Evolutionary conservation across 2,797 vertebrate genomes (phyloP).

Genomic region (Parotocinclus haroldoi): DNA sequence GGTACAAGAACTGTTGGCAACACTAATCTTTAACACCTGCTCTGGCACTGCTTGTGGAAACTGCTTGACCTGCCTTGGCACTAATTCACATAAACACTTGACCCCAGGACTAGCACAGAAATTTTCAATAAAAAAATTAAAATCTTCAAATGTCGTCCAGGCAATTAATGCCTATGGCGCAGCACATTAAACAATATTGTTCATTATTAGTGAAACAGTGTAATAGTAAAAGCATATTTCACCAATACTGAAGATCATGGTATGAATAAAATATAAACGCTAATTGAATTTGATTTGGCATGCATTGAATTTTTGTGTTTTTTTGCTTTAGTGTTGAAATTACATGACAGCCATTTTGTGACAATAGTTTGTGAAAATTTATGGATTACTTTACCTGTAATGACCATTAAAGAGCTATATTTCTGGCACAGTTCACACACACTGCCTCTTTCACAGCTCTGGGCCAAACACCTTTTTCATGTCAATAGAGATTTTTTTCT

Average conservation of each 20-base stretch:
- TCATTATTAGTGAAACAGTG: no score
- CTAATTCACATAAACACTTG: conserved; percentile 25
- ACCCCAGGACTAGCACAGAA: conserved; percentile 41
- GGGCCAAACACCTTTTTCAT: conserved; percentile 21
- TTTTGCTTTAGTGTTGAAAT: no score
- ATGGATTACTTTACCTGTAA: no score
- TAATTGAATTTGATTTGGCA: no score
- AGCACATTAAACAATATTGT: background rate
- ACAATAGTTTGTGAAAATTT: no score
- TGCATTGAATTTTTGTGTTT: no score
- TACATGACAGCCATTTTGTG: no score
- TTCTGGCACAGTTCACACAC: conserved; percentile 4
- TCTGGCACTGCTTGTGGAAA: conserved; percentile 41
- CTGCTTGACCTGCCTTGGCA: conserved; percentile 24
- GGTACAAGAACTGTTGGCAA: conserved; percentile 39
- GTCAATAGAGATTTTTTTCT: conserved; percentile 28
- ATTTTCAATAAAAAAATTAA: conserved; percentile 35
- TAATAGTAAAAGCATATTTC: no score
- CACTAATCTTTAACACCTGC: conserved; percentile 48
- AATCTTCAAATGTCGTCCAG: conserved; percentile 11
- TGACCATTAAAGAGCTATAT: conserved; percentile 18
- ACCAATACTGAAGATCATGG: no score
- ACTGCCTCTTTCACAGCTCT: conserved; percentile 12
- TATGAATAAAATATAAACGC: no score
- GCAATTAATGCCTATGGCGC: background rate